Evolutionary conservation across 2,797 vertebrate species (phyloP), one percentile per base, ranked within the genome.

Genomic region (Luscinia luscinia): DNA sequence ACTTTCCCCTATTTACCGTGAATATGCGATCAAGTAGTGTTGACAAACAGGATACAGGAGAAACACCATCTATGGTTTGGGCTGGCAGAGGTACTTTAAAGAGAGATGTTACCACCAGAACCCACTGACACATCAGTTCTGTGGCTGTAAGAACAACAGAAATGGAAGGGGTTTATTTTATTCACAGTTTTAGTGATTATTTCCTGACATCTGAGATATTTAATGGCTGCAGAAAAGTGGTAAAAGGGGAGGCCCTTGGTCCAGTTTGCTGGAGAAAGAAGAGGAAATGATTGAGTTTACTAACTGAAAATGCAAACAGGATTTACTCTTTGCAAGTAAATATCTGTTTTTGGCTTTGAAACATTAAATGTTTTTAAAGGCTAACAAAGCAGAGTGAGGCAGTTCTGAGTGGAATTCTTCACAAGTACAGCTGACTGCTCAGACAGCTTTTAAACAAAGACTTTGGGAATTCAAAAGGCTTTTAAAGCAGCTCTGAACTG

Each of bases 381-480:
- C 18, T 68, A 32, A 17, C 13, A 45, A 92, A 85, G 74, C 84
- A 75, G 62, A 38, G 85, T 9, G 66, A 43, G 66, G 59, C n/a
- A 41, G 54, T 66, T 92, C 76, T 8, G 40, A 81, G 46, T 27
- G 36, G 38, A 55, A 30, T 52, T 83, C 72, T 73, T 61, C 26
- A 19, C 43, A 58, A 74, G 59, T 48, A 69, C 64, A 11, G 34
- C 24, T 67, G 74, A 80, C 61, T 66, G 76, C 61, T 95, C 80
- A 19, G 90, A 82, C 79, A 90, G 73, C 92, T 89, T 80, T 75
- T 57, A 70, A 63, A 94, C 63, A 43, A 43, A 75, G 82, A 55
- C 43, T 94, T 78, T 41, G 62, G 69, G 85, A 82, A 75, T 13
- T 43, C 76, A 74, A 15, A 43, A n/a, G 61, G 76, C 88, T 88